phyloP scores from a whole-genome alignment of 35 echinoderm and acorn worm species.

The Lytechinus pictus region DNA sequence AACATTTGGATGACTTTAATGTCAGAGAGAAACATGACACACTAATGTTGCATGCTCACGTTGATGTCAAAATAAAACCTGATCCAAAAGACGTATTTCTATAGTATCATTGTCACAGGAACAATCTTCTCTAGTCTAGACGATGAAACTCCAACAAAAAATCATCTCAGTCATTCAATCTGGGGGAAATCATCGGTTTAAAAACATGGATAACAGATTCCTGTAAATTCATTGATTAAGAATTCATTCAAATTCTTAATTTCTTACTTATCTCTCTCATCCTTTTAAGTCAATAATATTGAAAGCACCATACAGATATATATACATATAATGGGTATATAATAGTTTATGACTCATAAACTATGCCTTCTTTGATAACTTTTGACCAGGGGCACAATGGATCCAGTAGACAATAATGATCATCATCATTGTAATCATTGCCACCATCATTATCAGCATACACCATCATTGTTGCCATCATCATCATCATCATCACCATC shows the following conservation, averaged over 20 bases:
- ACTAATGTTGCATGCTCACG: conserved; percentile 17
- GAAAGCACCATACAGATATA: no score
- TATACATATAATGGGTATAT: no score
- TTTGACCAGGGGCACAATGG: no score
- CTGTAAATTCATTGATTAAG: background rate
- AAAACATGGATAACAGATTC: background rate
- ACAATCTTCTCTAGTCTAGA: background rate
- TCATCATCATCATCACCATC: no score
- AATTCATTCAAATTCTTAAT: background rate
- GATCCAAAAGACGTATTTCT: conserved; percentile 11
- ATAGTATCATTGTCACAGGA: conserved; percentile 13
- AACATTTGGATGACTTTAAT: background rate
- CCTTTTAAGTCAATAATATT: no score
- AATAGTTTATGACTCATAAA: no score
- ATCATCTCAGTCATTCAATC: background rate
- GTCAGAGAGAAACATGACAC: conserved; percentile 3
- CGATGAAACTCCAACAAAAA: background rate
- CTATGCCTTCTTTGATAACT: no score
- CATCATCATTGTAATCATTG: no score
- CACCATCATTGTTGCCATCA: no score
- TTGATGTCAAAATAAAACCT: conserved; percentile 7
- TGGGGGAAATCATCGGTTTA: background rate
- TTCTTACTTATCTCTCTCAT: background rate
- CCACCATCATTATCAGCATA: no score
- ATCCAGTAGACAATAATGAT: no score